Conservation (phyloP, 2,797 vertebrate species). For the Fistularia commersonii region DNA sequence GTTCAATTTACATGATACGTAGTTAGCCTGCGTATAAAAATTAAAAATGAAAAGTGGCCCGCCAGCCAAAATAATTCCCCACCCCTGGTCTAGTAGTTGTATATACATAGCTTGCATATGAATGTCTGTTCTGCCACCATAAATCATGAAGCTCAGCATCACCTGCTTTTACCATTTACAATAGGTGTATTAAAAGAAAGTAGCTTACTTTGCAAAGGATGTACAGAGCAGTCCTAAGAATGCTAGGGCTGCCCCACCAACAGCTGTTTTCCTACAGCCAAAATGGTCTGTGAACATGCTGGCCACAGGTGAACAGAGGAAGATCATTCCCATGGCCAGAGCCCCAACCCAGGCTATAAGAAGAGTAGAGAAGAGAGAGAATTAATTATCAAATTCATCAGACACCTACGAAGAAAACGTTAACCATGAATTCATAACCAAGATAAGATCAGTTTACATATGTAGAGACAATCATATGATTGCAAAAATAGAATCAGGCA, state of each 20-base stretch:
- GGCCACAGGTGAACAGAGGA: slow-evolving; percentile 96
- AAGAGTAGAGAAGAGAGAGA: slow-evolving; percentile 31
- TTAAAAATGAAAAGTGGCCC: no score
- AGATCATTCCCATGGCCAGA: slow-evolving; percentile 97
- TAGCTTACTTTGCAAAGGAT: slow-evolving; percentile 92
- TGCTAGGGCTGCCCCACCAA: slow-evolving; percentile 86
- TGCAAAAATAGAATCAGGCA: slow-evolving; percentile 14
- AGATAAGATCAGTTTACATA: no score
- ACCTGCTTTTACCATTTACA: background rate
- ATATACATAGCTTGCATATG: background rate
- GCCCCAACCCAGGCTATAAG: slow-evolving; percentile 89
- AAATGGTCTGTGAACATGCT: slow-evolving; percentile 98
- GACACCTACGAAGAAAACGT: slow-evolving; percentile 5
- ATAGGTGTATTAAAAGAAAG: background rate
- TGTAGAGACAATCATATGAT: background rate
- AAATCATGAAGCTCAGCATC: background rate
- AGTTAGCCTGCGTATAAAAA: no score
- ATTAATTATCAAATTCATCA: background rate
- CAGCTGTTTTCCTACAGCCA: slow-evolving; percentile 92
- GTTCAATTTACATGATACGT: no score
- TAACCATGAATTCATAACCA: no score
- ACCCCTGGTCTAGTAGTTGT: background rate
- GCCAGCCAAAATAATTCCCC: no score
- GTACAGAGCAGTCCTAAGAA: slow-evolving; percentile 92
- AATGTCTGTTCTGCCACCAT: background rate